Base-by-base conservation (phyloP, 37 sponge, comb jelly and placozoan species). In the Haliclona indistincta region DNA sequence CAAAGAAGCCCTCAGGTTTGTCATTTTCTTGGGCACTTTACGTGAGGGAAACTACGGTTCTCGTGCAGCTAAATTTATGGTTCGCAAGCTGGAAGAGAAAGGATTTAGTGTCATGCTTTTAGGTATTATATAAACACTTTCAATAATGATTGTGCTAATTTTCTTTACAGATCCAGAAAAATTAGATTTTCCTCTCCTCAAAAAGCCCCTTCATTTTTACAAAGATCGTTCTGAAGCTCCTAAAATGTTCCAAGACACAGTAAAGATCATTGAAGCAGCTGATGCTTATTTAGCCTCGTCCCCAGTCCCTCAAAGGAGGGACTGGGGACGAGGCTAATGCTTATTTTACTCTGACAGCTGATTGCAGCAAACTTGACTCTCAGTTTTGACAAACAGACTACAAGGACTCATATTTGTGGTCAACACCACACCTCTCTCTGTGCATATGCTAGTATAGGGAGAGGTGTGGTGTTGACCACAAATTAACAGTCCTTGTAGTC, bases 121-220 rank as follows among this genome's bases (percentile, higher is more conserved):
- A n/a, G n/a, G n/a, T n/a, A n/a, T n/a, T n/a, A n/a, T n/a, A n/a
- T n/a, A n/a, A n/a, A n/a, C n/a, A n/a, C n/a, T n/a, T n/a, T n/a
- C n/a, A n/a, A n/a, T n/a, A n/a, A n/a, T n/a, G n/a, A n/a, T n/a
- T n/a, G n/a, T n/a, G n/a, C n/a, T n/a, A n/a, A n/a, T n/a, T n/a
- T n/a, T n/a, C n/a, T n/a, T n/a, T n/a, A n/a, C n/a, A 22, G 96
- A 95, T 78, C 96, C 96, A 33, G 71, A 80, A 20, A 89, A 74
- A 28, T 40, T 91, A 32, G 63, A 85, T 38, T 64, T 93, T 25
- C 97, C 97, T 1, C 68, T 96, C 11, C 64, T 96, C 17, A 80
- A 84, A 63, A 86, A 93, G 56, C 79, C 97, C 15, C 60, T 78
- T 20, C 87, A 91, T 44, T 73, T 81, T 60, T 79, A 82, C 64